Evolutionary conservation across 2,113 vertebrate species (phyloP).

Genomic region (Patagioenas fasciata): DNA sequence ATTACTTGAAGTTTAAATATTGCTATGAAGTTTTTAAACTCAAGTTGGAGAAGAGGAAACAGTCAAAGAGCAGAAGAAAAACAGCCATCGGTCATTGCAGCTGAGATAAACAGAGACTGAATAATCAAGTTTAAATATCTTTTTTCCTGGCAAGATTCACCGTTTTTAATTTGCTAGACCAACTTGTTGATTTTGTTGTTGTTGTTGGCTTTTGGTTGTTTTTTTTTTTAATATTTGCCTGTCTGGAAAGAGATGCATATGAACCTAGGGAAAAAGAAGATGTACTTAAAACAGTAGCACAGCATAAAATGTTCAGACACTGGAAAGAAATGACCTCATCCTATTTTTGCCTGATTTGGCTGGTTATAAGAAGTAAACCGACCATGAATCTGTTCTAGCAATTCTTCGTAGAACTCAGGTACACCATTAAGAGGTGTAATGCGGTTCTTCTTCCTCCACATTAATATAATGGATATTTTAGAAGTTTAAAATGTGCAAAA

Average conservation of each 20-base stretch:
- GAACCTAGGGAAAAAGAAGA: slow-evolving; percentile 12
- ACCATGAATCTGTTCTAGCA: neutral
- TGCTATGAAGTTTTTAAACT: slow-evolving; percentile 45
- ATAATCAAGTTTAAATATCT: neutral
- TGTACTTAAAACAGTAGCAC: slow-evolving; percentile 43
- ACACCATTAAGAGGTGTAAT: neutral
- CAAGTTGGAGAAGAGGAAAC: slow-evolving; percentile 3
- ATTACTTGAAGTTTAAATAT: slow-evolving; percentile 16
- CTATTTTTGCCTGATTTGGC: neutral
- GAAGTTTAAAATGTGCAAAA: neutral
- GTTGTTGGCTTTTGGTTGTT: neutral
- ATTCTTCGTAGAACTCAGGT: neutral
- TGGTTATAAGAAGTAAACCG: neutral
- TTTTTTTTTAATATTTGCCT: neutral
- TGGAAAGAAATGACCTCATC: neutral
- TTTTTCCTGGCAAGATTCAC: slow-evolving; percentile 17
- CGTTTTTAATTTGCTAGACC: slow-evolving; percentile 34
- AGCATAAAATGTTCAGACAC: slow-evolving; percentile 48
- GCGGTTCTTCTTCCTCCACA: neutral
- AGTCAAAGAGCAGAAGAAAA: slow-evolving; percentile 46
- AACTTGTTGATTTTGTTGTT: neutral
- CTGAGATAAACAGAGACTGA: slow-evolving; percentile 54
- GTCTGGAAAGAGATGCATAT: neutral
- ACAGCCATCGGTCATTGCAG: slow-evolving; percentile 46
- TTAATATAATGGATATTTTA: neutral